phyloP scores from a whole-genome alignment of 2,888 invertebrate species.

The Cephonodes hylas region DNA sequence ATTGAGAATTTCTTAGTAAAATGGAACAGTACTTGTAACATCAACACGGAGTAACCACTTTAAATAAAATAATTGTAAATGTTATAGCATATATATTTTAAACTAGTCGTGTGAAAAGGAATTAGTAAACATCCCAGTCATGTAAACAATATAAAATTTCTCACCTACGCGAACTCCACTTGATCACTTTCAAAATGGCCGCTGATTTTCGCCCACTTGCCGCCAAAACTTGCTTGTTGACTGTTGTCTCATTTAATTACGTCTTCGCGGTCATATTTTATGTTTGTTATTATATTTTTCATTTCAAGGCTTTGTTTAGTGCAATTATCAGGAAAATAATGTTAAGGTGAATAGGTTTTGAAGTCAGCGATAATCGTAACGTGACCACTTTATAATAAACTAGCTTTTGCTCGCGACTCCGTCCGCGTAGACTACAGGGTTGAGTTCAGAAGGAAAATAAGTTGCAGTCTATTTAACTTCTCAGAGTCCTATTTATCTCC shows the following conservation, averaged over 20 bases:
- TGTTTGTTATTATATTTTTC: neutral
- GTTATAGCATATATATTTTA: neutral
- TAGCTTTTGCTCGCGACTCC: no score
- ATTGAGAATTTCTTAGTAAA: no score
- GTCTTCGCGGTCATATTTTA: neutral
- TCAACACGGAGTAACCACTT: no score
- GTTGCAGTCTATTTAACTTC: no score
- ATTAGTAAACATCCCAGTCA: conserved; percentile 25
- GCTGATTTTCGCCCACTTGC: conserved; percentile 64
- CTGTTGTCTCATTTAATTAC: conserved; percentile 1
- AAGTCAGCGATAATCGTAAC: neutral
- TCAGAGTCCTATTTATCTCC: no score
- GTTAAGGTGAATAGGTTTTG: neutral
- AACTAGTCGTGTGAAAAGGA: conserved; percentile 15
- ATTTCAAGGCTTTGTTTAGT: conserved; percentile 1
- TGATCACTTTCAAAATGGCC: conserved; percentile 67
- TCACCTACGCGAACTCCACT: conserved; percentile 62
- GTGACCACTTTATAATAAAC: neutral
- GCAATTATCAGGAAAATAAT: neutral
- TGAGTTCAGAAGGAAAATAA: no score
- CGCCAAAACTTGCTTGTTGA: conserved; percentile 34
- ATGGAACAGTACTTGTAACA: no score
- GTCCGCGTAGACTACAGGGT: no score
- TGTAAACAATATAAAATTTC: conserved; percentile 48
- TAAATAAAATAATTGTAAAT: neutral